Evolutionary conservation across 2,888 invertebrate species (phyloP), one percentile per base, ranked within the genome.

Genomic region (Dynastes grantii): DNA sequence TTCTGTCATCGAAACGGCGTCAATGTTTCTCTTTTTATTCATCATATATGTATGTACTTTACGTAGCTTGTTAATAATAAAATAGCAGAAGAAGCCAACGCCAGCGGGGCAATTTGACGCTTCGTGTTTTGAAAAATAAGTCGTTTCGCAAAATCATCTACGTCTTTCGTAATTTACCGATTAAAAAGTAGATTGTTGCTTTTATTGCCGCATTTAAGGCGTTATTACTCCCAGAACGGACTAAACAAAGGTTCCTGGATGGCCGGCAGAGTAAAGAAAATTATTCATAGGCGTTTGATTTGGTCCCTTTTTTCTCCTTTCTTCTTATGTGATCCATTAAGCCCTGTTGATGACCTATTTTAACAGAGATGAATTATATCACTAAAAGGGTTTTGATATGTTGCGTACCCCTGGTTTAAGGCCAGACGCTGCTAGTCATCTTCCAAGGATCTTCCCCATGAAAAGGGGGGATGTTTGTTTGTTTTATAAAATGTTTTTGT

Each of bases 61-160:
- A 32, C 32, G 0, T 45, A 9, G 45, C 45, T 45, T 45, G 45
- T 45, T 45, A 32, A 32, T 32, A 32, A 45, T 45, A 45, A 45
- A 45, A 9, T 9, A 11, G 45, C 8, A 8, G 45, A 45, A 45
- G 45, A 45, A 45, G 45, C 8, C 45, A 11, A 11, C 16, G 22
- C 22, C 16, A 55, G 55, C 4, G 22, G n/a, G 32, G 32, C 40
- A 40, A 64, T 40, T 16, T 16, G n/a, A 40, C 64, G 64, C 64
- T 37, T 32, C 32, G 16, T 64, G 37, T 64, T 29, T 22, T 55
- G 55, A 22, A 55, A 55, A 32, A 55, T 55, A 22, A 11, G 32
- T 3, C n/a, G 32, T 64, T 64, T 64, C 64, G 64, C 64, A 64
- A 55, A 55, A 64, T 64, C 64, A 13, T 8, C 64, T 55, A 16